These are phyloP conservation scores for Eublepharis macularius DNA, from an alignment of 2,113 vertebrate species.

Conservation along the genomic window DNA sequence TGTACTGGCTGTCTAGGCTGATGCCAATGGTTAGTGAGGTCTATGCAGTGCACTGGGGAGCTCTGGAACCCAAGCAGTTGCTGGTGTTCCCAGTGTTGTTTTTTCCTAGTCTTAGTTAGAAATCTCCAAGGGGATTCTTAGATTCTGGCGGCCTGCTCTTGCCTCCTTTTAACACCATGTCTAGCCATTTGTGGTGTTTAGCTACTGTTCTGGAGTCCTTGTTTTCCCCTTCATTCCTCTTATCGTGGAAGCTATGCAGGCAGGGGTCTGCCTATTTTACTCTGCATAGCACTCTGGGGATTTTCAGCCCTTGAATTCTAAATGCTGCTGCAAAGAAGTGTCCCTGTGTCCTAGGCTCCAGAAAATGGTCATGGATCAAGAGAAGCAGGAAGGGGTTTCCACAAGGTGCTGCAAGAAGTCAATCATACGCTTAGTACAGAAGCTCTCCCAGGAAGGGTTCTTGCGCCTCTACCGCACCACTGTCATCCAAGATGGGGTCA, in stretches of 20 bases:
- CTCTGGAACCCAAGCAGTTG: not conserved
- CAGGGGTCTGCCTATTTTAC: not conserved
- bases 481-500: conserved; percentile 90
- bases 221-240: not conserved
- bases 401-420: conserved; percentile 96
- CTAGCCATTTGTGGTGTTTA: no score
- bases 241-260: no score
- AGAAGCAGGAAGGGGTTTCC: conserved; percentile 86
- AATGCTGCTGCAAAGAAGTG: not conserved
- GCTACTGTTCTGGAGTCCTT: no score
- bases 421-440: conserved; percentile 84
- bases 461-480: conserved; percentile 88
- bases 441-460: conserved; percentile 85
- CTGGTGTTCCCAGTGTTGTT: no score
- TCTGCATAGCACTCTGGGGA: no score
- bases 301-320: no score
- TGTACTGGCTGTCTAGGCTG: not conserved
- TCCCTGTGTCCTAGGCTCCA: conserved; percentile 79
- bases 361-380: conserved; percentile 92
- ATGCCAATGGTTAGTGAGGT: not conserved
- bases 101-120: not conserved
- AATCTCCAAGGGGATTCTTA: not conserved
- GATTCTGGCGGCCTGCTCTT: not conserved
- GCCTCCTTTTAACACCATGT: no score
- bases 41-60: not conserved